Conservation (phyloP, 2,888 invertebrate species). For the Parnassius glacialis region DNA sequence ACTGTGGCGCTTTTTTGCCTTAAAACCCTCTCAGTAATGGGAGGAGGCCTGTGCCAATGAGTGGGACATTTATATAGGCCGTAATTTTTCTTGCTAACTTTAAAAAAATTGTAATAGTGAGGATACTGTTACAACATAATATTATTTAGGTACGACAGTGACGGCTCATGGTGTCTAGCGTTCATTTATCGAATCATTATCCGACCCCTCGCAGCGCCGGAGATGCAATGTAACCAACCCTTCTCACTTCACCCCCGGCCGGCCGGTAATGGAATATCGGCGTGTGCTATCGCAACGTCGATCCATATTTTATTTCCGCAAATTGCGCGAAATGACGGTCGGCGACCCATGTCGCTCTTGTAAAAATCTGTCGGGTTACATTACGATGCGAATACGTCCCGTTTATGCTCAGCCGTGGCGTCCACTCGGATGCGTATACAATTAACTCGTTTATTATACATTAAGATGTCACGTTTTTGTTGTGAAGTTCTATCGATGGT, state of each 20-base stretch:
- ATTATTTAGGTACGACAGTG: background rate
- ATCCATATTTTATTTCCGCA: constrained; percentile 75
- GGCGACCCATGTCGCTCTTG: constrained; percentile 62
- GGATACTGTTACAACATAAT: no score
- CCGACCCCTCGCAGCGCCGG: constrained; percentile 30
- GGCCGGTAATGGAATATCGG: constrained; percentile 74
- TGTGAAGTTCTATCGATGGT: background rate
- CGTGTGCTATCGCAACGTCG: constrained; percentile 65
- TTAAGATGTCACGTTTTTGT: background rate
- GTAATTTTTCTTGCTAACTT: no score
- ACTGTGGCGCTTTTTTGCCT: no score
- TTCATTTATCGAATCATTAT: constrained; percentile 12
- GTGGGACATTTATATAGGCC: no score
- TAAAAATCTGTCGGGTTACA: constrained; percentile 39
- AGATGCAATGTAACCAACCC: constrained; percentile 20
- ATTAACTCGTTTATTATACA: constrained; percentile 24
- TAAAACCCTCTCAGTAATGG: no score
- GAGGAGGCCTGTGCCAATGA: no score
- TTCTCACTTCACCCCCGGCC: constrained; percentile 55
- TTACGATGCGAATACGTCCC: constrained; percentile 15
- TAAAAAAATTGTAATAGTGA: no score
- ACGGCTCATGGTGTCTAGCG: background rate
- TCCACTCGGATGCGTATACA: constrained; percentile 7
- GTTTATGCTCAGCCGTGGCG: constrained; percentile 1
- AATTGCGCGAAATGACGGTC: constrained; percentile 67